phyloP scores from a whole-genome alignment of 2,888 invertebrate genomes.

The Tigriopus californicus region DNA sequence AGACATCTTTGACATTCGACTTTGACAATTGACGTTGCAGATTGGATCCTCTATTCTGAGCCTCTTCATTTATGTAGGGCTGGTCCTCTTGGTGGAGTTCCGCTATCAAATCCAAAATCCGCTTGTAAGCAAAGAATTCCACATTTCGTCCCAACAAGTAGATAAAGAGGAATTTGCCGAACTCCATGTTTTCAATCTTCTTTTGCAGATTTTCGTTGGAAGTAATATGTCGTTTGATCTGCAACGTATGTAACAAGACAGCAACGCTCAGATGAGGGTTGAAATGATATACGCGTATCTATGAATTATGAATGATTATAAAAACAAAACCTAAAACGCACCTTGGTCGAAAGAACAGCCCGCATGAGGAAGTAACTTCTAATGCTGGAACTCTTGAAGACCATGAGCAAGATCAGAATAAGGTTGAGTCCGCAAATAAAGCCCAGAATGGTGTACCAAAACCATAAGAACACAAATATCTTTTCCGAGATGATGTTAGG shows the following conservation, averaged over 20 bases:
- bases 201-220: neutral
- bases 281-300: neutral
- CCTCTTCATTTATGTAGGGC: too few relatives aligned
- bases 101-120: neutral
- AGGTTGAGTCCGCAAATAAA: neutral
- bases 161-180: slow-evolving; percentile 11
- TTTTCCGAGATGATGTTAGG: slow-evolving; percentile 5
- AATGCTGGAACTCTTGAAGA: neutral
- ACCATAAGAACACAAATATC: slow-evolving; percentile 8
- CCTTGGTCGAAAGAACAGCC: neutral
- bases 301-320: neutral
- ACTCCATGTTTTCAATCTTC: neutral
- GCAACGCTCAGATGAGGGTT: neutral
- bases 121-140: neutral
- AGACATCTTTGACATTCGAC: too few relatives aligned
- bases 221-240: neutral
- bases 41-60: too few relatives aligned
- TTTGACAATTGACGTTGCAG: too few relatives aligned
- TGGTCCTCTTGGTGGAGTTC: too few relatives aligned
- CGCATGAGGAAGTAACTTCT: neutral
- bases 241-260: too few relatives aligned
- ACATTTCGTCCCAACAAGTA: slow-evolving; percentile 11
- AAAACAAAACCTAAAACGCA: neutral
- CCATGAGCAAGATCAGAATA: neutral
- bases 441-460: neutral